Evolutionary conservation across 53 echinoderm and acorn worm genomes (phyloP).

Genomic region (Holothuria scabra): DNA sequence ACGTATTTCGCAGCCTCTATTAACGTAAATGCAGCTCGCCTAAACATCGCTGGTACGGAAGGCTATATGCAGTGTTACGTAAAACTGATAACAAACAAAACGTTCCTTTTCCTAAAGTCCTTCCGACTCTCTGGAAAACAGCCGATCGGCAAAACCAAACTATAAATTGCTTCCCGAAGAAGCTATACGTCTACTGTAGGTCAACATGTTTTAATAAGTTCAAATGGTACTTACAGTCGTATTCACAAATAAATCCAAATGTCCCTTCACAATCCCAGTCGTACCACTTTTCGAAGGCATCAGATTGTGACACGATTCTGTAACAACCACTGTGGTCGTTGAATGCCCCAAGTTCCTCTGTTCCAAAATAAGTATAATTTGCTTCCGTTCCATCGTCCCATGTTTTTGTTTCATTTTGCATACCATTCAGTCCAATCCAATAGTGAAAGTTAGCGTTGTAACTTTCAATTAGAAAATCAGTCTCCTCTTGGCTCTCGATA

Average conservation of each 20-base stretch:
- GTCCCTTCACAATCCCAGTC: not conserved
- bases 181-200: too few relatives aligned
- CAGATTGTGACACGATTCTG: not conserved
- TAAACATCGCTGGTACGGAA: too few relatives aligned
- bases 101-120: too few relatives aligned
- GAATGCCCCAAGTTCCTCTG: not conserved
- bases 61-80: too few relatives aligned
- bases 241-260: not conserved
- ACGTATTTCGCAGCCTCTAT: too few relatives aligned
- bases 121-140: too few relatives aligned
- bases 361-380: not conserved
- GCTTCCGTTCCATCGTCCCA: constrained; percentile 4
- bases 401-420: not conserved
- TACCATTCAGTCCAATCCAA: constrained; percentile 3
- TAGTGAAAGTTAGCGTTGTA: not conserved
- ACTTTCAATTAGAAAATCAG: not conserved
- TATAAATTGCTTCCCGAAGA: too few relatives aligned
- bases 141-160: too few relatives aligned
- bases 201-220: too few relatives aligned
- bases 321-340: not conserved
- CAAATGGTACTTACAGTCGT: not conserved
- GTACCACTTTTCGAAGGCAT: not conserved
- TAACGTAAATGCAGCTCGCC: too few relatives aligned
- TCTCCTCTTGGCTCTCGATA: constrained; percentile 8
- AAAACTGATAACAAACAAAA: too few relatives aligned